Evolutionary conservation across 2,888 invertebrate genomes (phyloP).

Genomic region (Metalampra italica): DNA sequence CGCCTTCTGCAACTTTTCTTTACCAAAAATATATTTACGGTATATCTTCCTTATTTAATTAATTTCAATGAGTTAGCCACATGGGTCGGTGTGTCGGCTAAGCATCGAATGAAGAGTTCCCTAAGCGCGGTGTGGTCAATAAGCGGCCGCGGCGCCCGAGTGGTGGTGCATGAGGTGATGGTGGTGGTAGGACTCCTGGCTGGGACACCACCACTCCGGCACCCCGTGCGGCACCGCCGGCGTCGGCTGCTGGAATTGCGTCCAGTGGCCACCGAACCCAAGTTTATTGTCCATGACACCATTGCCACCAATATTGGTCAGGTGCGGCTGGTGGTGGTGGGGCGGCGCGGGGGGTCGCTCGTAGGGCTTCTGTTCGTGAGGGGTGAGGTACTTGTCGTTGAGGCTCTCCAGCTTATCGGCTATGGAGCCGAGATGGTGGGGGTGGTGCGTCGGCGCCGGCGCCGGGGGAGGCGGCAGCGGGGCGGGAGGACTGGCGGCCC

Average conservation of each 20-base stretch:
- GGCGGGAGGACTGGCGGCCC: constrained; percentile 76
- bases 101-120: constrained; percentile 71
- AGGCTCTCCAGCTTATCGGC: constrained; percentile 73
- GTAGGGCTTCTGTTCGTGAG: constrained; percentile 80
- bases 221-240: constrained; percentile 80
- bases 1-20: no score
- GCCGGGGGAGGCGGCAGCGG: constrained; percentile 59
- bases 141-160: constrained; percentile 85
- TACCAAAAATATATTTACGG: no score
- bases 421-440: constrained; percentile 65
- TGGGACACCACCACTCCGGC: constrained; percentile 73
- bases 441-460: constrained; percentile 49
- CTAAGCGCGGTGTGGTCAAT: constrained; percentile 82
- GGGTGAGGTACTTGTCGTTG: constrained; percentile 73
- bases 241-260: constrained; percentile 82
- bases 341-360: constrained; percentile 83
- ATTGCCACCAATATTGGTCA: constrained; percentile 78
- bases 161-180: constrained; percentile 83
- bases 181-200: constrained; percentile 72
- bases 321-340: constrained; percentile 55
- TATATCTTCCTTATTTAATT: no score
- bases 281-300: constrained; percentile 77
- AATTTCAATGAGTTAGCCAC: neutral
- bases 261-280: constrained; percentile 86
- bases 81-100: constrained; percentile 3